Conservation (phyloP, 2,797 vertebrate genomes). For the Epinephelus malabaricus region DNA sequence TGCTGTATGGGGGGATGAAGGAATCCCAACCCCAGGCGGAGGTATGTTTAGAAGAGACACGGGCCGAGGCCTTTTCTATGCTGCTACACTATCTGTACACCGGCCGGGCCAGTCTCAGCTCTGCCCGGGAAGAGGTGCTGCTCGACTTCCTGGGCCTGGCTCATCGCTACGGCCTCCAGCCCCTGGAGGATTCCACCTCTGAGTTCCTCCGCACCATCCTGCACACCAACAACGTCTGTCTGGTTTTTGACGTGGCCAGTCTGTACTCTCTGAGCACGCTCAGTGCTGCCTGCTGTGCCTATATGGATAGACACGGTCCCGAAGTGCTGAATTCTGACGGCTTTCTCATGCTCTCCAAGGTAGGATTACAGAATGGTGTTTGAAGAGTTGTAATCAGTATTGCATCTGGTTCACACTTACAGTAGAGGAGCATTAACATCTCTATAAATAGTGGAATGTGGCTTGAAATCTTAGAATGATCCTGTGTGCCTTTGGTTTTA, state of each 20-base stretch:
- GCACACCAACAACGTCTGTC: slow-evolving; percentile 95
- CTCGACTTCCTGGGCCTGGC: slow-evolving; percentile 97
- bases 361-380: slow-evolving; percentile 49
- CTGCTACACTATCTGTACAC: slow-evolving; percentile 97
- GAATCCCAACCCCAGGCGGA: slow-evolving; percentile 97
- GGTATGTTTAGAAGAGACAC: slow-evolving; percentile 95
- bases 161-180: slow-evolving; percentile 97
- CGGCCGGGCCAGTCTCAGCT: slow-evolving; percentile 93
- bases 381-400: background rate
- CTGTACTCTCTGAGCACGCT: slow-evolving; percentile 93
- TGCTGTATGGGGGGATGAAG: slow-evolving; percentile 96
- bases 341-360: slow-evolving; percentile 95
- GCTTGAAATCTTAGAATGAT: background rate
- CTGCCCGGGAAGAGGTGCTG: slow-evolving; percentile 95
- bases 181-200: slow-evolving; percentile 95
- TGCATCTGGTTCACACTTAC: background rate
- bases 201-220: slow-evolving; percentile 97
- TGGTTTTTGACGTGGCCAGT: slow-evolving; percentile 97
- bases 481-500: background rate
- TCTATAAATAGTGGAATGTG: background rate
- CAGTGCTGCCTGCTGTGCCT: slow-evolving; percentile 93
- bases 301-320: slow-evolving; percentile 95
- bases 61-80: slow-evolving; percentile 96
- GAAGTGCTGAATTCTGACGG: slow-evolving; percentile 94
- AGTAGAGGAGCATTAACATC: background rate